Evolutionary conservation across 2,113 vertebrate genomes (phyloP).

Genomic region (Muscicapa adusta): DNA sequence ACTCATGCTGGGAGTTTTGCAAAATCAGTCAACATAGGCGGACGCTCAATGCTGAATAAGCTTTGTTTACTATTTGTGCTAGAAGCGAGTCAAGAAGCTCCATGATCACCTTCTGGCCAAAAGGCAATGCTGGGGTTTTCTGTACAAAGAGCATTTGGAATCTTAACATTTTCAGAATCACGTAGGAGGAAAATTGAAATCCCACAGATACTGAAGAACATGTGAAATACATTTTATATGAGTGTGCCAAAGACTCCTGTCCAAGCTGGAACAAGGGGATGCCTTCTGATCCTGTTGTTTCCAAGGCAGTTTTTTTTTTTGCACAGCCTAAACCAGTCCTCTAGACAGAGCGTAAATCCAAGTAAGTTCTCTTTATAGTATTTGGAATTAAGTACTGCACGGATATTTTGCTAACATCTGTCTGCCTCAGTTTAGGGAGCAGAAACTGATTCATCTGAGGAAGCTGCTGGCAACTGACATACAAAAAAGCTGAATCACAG

Average conservation of each 20-base stretch:
- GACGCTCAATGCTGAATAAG: not conserved
- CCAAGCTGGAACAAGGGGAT: not conserved
- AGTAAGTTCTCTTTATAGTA: conserved; percentile 30
- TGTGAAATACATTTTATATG: not conserved
- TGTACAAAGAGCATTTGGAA: not conserved
- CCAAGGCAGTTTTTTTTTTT: not conserved
- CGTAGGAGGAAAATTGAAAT: not conserved
- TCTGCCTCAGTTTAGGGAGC: conserved; percentile 32
- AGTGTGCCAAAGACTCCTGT: not conserved
- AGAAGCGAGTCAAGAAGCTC: not conserved
- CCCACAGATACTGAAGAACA: not conserved
- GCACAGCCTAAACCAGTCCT: not conserved
- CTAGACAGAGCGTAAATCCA: not conserved
- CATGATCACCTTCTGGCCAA: not conserved
- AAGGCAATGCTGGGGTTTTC: not conserved
- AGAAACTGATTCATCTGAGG: conserved; percentile 52
- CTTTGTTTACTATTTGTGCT: conserved; percentile 12
- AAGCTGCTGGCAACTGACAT: conserved; percentile 54
- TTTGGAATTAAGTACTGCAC: conserved; percentile 39
- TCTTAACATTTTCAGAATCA: not conserved
- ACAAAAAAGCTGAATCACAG: conserved; percentile 41
- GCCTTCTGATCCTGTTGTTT: not conserved
- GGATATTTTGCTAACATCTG: conserved; percentile 58
- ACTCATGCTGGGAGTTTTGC: not conserved
- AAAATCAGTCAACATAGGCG: not conserved